Evolutionary conservation across 2,113 vertebrate species (phyloP).

Genomic region (Neodontobutis hainanensis): DNA sequence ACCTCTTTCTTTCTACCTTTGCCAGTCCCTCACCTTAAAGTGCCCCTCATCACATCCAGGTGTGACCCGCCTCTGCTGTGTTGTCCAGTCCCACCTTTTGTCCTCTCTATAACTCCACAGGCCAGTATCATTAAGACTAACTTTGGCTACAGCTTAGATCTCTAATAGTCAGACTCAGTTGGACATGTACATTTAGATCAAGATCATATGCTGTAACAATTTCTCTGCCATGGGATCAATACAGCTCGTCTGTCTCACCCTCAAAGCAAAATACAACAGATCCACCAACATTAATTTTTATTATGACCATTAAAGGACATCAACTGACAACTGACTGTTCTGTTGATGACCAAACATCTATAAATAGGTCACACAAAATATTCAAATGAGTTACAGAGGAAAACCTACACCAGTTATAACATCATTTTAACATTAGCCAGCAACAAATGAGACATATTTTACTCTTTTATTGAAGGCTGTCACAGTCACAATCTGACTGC

Average conservation of each 20-base stretch:
- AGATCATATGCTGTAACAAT: neutral
- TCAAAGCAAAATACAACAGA: neutral
- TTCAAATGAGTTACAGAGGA: too few relatives aligned
- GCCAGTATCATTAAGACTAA: neutral
- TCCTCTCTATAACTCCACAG: conserved; percentile 15
- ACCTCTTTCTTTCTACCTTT: conserved; percentile 34
- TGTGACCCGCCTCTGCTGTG: conserved; percentile 59
- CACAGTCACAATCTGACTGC: too few relatives aligned
- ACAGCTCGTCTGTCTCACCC: neutral
- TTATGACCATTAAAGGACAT: too few relatives aligned
- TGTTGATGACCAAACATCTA: too few relatives aligned
- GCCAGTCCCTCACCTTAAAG: conserved; percentile 60
- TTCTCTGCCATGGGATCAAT: neutral
- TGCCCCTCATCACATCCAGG: conserved; percentile 79
- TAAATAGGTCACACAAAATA: too few relatives aligned
- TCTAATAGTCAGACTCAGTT: neutral
- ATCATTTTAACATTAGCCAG: too few relatives aligned
- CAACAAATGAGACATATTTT: too few relatives aligned
- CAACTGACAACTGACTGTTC: too few relatives aligned
- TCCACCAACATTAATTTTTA: neutral
- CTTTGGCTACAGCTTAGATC: neutral
- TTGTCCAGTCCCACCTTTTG: conserved; percentile 8
- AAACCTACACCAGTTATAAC: too few relatives aligned
- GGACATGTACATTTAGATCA: neutral
- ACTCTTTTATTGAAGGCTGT: too few relatives aligned